These are phyloP conservation scores for Crepidodera aurea DNA, from an alignment of 2,888 invertebrate genomes.

Conservation along the genomic window DNA sequence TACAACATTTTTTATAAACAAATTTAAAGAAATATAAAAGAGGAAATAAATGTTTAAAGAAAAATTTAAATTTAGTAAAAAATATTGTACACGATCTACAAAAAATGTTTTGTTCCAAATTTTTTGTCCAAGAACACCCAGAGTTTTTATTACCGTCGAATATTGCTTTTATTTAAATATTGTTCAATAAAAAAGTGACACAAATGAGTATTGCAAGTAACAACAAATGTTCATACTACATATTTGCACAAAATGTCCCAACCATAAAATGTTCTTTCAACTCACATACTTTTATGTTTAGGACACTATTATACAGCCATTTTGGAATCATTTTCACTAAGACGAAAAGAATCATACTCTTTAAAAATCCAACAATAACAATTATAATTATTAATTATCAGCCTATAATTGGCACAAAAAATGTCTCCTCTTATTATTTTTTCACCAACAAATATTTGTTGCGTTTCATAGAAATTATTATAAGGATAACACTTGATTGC, in stretches of 20 bases:
- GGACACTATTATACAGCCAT: slow-evolving; percentile 25
- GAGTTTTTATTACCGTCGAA: slow-evolving; percentile 32
- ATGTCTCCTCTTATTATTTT: slow-evolving; percentile 2
- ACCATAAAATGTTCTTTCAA: background rate
- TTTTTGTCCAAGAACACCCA: slow-evolving; percentile 21
- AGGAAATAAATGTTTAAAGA: background rate
- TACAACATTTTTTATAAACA: background rate
- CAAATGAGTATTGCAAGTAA: slow-evolving; percentile 40
- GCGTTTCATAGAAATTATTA: slow-evolving; percentile 16
- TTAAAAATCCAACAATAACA: slow-evolving; percentile 27
- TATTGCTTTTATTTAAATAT: slow-evolving; percentile 47
- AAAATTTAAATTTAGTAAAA: background rate
- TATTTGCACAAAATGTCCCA: slow-evolving; percentile 5
- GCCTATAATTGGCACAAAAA: slow-evolving; percentile 29
- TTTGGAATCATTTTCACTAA: slow-evolving; percentile 4
- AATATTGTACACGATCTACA: slow-evolving; percentile 3
- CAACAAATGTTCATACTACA: slow-evolving; percentile 16
- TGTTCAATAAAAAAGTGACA: slow-evolving; percentile 35
- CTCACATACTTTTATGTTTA: background rate
- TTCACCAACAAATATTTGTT: slow-evolving; percentile 8
- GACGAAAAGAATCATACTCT: slow-evolving; percentile 17
- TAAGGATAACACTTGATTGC: slow-evolving; percentile 27
- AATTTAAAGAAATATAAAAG: slow-evolving; percentile 5
- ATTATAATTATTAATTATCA: slow-evolving; percentile 25
- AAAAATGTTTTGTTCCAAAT: slow-evolving; percentile 13